Evolutionary conservation across 2,113 vertebrate species (phyloP), one percentile per base, ranked within the genome.

Genomic region (Macquaria australasica): DNA sequence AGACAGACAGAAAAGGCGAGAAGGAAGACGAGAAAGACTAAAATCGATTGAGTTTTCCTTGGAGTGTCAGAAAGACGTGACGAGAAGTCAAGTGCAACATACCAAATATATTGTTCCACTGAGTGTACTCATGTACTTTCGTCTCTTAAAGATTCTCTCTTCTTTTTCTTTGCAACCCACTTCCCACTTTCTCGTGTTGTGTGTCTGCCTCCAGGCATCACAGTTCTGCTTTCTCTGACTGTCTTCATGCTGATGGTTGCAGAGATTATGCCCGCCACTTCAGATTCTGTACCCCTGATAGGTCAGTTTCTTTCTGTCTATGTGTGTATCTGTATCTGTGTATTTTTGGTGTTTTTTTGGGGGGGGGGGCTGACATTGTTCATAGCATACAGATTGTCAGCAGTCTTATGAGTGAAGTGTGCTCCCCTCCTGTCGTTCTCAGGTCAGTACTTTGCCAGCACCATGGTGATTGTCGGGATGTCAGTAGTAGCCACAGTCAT

Each of bases 391-490:
- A 69, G 28, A 79, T 21, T 78, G 18, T 68, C 11, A 51, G 11
- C 51, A 58, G 10, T 10, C 34, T 77, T 2, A 15, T 53, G 2
- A 53, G 41, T 85, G 53, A 73, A 82, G 82, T 79, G 77, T 79
- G 55, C 78, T 83, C 48, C 76, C 50, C 56, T 74, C 45, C 73
- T 70, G 70, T 77, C 16, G 79, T 67, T 77, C 75, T 84, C 83
- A 97, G 96, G 95, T 68, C 96, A 97, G 80, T 97, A 97, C 83
- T 97, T 97, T 77, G 96, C 94, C 75, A 96, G 95, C 83, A 97
- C 95, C 83, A 96, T 97, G 96, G 95, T 96, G 87, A 97, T 96
- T 56, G 96, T 97, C 1, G 96, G 95, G n/a, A 95, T 96, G 94
- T 97, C 96, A 0, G 96, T 97, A 5, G 95, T 96, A 25, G 96